Evolutionary conservation across 2,797 vertebrate species (phyloP).

Genomic region (Rhabdomys pumilio): DNA sequence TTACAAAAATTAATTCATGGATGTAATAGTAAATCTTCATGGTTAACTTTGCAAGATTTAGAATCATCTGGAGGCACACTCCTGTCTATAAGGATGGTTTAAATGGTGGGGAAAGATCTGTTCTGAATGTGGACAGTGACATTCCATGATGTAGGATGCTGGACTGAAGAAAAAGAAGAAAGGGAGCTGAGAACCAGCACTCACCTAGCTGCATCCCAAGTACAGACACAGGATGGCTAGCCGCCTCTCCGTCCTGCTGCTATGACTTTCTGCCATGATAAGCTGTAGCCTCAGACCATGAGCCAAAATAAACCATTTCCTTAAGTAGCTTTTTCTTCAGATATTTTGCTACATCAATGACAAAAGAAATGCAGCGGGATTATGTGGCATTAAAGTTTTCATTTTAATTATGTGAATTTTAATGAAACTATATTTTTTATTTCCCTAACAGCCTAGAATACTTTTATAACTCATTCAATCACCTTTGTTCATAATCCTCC

Average conservation of each 20-base stretch:
- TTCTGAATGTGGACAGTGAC: neutral
- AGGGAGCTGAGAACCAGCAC: neutral
- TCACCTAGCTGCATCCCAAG: neutral
- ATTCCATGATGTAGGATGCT: neutral
- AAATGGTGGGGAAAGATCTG: neutral
- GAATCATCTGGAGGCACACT: neutral
- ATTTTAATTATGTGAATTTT: constrained; percentile 40
- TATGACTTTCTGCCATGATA: neutral
- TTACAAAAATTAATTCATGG: neutral
- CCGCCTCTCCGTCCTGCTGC: neutral
- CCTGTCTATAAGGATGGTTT: neutral
- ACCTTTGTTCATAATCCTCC: neutral
- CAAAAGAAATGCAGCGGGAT: neutral
- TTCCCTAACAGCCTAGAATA: neutral
- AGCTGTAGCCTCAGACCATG: neutral
- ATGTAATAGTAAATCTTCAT: neutral
- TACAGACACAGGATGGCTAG: neutral
- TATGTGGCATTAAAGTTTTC: neutral
- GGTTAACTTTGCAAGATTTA: neutral
- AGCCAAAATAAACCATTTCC: neutral
- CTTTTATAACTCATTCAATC: constrained; percentile 25
- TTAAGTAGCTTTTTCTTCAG: neutral
- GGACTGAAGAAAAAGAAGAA: neutral
- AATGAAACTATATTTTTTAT: neutral
- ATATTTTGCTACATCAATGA: neutral